phyloP scores from a whole-genome alignment of 2,888 invertebrate genomes.

The Clunio marinus region DNA sequence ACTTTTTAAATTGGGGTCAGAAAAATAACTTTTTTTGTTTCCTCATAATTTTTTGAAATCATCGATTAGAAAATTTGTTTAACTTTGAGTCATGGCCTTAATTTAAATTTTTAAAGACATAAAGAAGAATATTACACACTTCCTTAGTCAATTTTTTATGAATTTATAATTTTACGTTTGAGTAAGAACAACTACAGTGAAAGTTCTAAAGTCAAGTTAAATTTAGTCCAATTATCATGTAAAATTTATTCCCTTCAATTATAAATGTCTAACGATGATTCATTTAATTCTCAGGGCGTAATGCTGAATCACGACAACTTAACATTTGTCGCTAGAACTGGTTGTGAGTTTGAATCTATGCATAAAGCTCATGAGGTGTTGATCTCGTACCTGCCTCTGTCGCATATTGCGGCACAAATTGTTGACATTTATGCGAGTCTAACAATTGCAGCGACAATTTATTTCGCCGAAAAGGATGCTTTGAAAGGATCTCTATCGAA shows the following conservation, averaged over 20 bases:
- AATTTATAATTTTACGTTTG: no score
- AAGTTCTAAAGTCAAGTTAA: no score
- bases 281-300: conserved; percentile 66
- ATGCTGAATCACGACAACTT: conserved; percentile 91
- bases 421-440: conserved; percentile 67
- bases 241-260: conserved; percentile 51
- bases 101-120: no score
- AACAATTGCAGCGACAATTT: conserved; percentile 58
- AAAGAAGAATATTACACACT: no score
- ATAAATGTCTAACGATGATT: conserved; percentile 66
- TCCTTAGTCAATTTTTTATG: no score
- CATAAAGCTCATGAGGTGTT: conserved; percentile 56
- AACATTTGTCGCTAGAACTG: conserved; percentile 60
- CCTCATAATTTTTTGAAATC: no score
- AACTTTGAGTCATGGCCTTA: no score
- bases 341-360: conserved; percentile 43
- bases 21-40: no score
- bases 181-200: no score
- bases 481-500: conserved; percentile 69
- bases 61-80: no score
- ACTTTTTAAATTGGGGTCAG: no score
- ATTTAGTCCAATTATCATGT: no score
- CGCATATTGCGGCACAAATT: conserved; percentile 80
- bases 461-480: conserved; percentile 78
- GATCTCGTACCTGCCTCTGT: conserved; percentile 73